These are phyloP conservation scores for Pedionomus torquatus DNA, from an alignment of 2,113 vertebrate genomes.

Conservation along the genomic window DNA sequence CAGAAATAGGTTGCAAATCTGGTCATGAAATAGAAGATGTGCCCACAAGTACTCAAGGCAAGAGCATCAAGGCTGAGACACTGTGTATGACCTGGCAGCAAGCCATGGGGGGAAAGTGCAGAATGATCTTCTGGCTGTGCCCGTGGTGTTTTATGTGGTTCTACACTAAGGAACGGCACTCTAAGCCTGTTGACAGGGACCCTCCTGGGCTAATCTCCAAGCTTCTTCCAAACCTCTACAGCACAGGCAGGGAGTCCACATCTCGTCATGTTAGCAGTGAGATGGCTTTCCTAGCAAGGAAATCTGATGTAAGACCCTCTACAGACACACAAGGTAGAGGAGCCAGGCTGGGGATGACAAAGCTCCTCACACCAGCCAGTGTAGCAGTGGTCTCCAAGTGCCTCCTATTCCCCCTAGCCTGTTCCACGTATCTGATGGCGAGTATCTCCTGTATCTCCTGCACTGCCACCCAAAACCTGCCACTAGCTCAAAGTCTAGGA, in stretches of 20 bases:
- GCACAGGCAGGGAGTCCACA: background rate
- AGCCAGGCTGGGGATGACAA: background rate
- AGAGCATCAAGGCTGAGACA: background rate
- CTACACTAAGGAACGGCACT: background rate
- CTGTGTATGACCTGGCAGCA: background rate
- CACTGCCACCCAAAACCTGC: background rate
- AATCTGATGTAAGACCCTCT: background rate
- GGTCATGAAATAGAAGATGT: background rate
- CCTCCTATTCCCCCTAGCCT: background rate
- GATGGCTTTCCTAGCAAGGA: background rate
- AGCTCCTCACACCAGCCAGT: background rate
- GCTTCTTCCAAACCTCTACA: background rate
- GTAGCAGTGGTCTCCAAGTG: background rate
- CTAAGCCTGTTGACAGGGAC: fast-evolving
- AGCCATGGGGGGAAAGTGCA: background rate
- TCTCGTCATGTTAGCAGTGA: background rate
- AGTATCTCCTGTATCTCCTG: no score
- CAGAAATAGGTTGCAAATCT: background rate
- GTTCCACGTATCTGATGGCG: fast-evolving
- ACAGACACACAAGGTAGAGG: background rate
- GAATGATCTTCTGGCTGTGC: background rate
- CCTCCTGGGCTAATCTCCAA: background rate
- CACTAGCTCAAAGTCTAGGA: background rate
- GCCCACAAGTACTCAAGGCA: background rate
- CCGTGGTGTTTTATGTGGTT: background rate